phyloP scores from a whole-genome alignment of 2,797 vertebrate genomes.

The Capromys pilorides region DNA sequence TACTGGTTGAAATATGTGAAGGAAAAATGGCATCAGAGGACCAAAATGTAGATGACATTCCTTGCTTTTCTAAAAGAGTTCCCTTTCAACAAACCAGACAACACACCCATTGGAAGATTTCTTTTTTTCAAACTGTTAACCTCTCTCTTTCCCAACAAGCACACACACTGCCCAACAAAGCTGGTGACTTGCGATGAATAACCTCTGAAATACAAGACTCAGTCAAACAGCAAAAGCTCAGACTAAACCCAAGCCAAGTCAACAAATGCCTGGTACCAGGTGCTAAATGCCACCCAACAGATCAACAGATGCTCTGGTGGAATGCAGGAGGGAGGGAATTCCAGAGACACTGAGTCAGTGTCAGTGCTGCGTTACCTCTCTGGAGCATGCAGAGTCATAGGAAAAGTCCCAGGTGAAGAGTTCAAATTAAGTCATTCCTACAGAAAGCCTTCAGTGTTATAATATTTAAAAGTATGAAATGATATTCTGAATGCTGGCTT shows the following conservation, averaged over 20 bases:
- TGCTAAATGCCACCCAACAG: conserved; percentile 45
- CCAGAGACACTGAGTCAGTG: conserved; percentile 57
- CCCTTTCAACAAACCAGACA: conserved; percentile 7
- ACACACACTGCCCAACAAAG: background rate
- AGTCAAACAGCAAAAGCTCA: conserved; percentile 55
- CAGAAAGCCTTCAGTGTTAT: background rate
- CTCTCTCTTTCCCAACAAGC: background rate
- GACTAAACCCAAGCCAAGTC: conserved; percentile 51
- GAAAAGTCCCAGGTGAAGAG: conserved; percentile 60
- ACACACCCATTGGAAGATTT: background rate
- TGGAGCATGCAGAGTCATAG: background rate
- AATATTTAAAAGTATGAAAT: background rate
- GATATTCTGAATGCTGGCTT: background rate
- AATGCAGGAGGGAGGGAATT: conserved; percentile 62
- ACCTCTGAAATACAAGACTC: conserved; percentile 46
- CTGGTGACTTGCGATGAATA: conserved; percentile 43
- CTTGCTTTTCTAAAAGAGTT: conserved; percentile 20
- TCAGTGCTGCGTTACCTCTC: background rate
- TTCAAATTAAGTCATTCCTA: background rate
- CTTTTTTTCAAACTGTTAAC: background rate
- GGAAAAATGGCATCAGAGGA: background rate
- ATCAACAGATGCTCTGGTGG: conserved; percentile 45
- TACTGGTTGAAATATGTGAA: background rate
- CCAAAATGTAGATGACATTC: background rate
- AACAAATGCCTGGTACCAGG: conserved; percentile 71